Base-by-base conservation (phyloP, 2,797 vertebrate species). In the Heliangelus exortis region DNA sequence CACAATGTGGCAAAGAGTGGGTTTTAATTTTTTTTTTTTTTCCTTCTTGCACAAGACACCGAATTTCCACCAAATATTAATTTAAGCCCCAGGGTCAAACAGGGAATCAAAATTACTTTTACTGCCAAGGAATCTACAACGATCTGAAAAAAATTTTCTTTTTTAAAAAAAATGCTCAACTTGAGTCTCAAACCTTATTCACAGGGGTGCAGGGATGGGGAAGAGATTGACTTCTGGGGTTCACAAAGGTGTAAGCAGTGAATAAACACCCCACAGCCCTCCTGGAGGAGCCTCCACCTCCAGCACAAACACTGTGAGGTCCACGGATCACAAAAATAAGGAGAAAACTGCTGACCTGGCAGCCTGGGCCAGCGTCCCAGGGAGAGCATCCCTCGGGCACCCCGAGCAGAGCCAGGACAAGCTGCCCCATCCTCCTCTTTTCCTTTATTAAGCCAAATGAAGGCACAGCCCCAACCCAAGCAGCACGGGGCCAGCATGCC, bases 141-240 rank as follows among this genome's bases (percentile, higher is more conserved):
- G 28, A 9, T 16, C 36, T 69, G 9, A 74, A 85, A 5, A 22
- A 22, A 1, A 14, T 14, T 15, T 14, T 41, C 13, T 41, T 41
- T 41, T 5, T 25, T 2, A 29, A 47, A 22, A 7, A 29, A 1
- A n/a, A 53, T 4, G 15, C 5, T 39, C 51, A 45, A 0, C 3
- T 74, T 21, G 29, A 18, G 54, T 6, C 22, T 48, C 18, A 65
- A 22, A 19, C 4, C n/a, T 34, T 89, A 14, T 13, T 10, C 20
- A 19, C 4, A 14, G 26, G 45, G 33, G 20, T 31, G 13, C 26
- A 34, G 84, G 31, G 33, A 33, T 41, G 15, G 20, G 22, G 31
- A 3, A 45, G 63, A 58, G 15, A 33, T 75, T 7, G 8, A 6
- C 21, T 4, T 36, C 25, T 53, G 47, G 69, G 34, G 31, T 39